Base-by-base conservation (phyloP, 2,797 vertebrate genomes). In the Gymnopithys bicolor region DNA sequence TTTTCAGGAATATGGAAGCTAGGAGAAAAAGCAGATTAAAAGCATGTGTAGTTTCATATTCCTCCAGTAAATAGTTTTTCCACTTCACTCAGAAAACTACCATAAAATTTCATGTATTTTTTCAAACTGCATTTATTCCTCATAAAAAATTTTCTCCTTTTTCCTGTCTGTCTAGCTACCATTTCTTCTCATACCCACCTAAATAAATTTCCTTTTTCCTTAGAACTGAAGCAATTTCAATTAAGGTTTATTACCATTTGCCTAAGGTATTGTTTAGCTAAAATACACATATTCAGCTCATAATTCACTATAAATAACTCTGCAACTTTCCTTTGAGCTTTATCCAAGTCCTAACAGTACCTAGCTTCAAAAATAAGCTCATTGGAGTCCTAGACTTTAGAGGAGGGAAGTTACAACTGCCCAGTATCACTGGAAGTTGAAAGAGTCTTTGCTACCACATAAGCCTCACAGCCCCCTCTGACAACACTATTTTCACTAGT, bases 261-360 rank as follows among this genome's bases (percentile, higher is more conserved):
- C 88, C 86, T 86, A 69, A 84, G 84, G 74, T 88, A 84, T 58
- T 83, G 49, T 76, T 89, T 78, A 86, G 66, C 35, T 82, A 87
- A 87, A 91, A 92, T 53, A 84, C 48, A 87, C n/a, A 79, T 67
- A 71, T 69, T 82, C 68, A 53, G 35, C 80, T 71, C 68, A 17
- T 86, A 84, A 84, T 69, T 84, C 10, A 1, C 80, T 90, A 91
- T 74, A 84, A 94, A 91, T 88, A 91, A 71, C 77, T 83, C 48
- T 71, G 19, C 13, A 76, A n/a, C 16, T 89, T 90, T 89, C 22
- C 78, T 95, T 92, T 93, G 84, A 90, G 79, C 58, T 90, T 67
- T 58, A 52, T 87, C 86, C 93, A 92, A 85, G 56, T 74, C 41
- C 28, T 67, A 94, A 74, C 35, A 85, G 14, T 14, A 68, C 12